Evolutionary conservation across 2,113 vertebrate genomes (phyloP), one percentile per base, ranked within the genome.

Genomic region (Tauraco erythrolophus): DNA sequence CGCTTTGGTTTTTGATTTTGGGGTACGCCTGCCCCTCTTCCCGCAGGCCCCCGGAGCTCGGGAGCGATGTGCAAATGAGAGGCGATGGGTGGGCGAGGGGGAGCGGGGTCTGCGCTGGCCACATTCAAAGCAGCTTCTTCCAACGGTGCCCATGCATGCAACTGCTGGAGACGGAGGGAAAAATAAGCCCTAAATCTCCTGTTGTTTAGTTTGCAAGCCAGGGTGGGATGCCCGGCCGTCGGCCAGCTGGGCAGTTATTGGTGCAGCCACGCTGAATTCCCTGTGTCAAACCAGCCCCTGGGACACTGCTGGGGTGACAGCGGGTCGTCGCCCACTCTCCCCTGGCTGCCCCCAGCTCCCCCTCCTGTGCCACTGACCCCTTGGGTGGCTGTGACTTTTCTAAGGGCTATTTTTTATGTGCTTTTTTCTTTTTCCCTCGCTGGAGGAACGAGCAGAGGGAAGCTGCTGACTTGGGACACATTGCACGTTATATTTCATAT

Each of bases 121-220:
- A 9, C 41, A 6, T 21, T 7, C 27, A 58, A 31, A 48, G 11
- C 61, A 33, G 45, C 69, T 46, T 18, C 77, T 56, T 43, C 46
- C 2, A 5, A 8, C 33, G 11, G 45, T 2, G 5, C 37, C 53
- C n/a, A 19, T 2, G 30, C 30, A 2, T 25, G 37, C 18, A 37
- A 19, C 35, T 11, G 64, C 33, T 22, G 31, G 33, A 37, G 57
- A 7, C 2, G 1, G 27, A 9, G 56, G 31, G n/a, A 33, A 41
- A 71, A 71, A 25, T 8, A 12, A 50, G 17, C 41, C 64, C 64
- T 27, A 9, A n/a, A 48, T 77, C 80, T 77, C 35, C 22, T 23
- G 33, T 9, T 19, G 5, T 33, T 28, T 15, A 12, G 4, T 51
- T 27, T 27, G 51, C 18, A 25, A 45, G 39, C 28, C 2, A 1